These are phyloP conservation scores for Sweltsa coloradensis DNA, from an alignment of 1,140 invertebrate species.

Conservation along the genomic window DNA sequence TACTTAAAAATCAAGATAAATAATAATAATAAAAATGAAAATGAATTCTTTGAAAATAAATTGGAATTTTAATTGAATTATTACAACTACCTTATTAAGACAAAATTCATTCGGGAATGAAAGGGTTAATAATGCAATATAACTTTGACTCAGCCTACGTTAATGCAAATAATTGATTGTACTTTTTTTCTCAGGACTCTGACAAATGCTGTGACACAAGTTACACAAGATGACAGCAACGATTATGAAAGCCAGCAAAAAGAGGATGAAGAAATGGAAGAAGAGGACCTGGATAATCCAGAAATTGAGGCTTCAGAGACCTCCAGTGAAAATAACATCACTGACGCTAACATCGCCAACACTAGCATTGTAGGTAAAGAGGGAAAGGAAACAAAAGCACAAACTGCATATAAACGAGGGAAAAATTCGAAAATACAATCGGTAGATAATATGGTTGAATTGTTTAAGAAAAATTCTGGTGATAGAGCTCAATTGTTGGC, in stretches of 20 bases:
- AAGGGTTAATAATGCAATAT: neutral
- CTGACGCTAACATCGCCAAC: neutral
- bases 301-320: neutral
- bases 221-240: too few species aligned
- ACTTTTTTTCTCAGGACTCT: slow-evolving; percentile 1
- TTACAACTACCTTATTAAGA: neutral
- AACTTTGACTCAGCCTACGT: neutral
- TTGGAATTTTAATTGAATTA: neutral
- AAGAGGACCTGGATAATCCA: neutral
- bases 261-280: neutral
- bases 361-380: neutral
- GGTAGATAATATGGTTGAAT: neutral
- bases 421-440: slow-evolving; percentile 1
- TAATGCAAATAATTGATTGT: neutral
- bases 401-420: slow-evolving; percentile 1
- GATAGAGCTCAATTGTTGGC: neutral
- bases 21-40: neutral
- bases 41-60: neutral
- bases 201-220: slow-evolving; percentile 2
- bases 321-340: neutral
- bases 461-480: slow-evolving; percentile 1
- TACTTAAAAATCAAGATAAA: too few species aligned
- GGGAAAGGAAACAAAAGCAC: slow-evolving; percentile 1
- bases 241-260: neutral
- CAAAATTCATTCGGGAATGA: neutral